These are phyloP conservation scores for Cryptoprocta ferox DNA, from an alignment of 2,797 vertebrate species.

Conservation along the genomic window DNA sequence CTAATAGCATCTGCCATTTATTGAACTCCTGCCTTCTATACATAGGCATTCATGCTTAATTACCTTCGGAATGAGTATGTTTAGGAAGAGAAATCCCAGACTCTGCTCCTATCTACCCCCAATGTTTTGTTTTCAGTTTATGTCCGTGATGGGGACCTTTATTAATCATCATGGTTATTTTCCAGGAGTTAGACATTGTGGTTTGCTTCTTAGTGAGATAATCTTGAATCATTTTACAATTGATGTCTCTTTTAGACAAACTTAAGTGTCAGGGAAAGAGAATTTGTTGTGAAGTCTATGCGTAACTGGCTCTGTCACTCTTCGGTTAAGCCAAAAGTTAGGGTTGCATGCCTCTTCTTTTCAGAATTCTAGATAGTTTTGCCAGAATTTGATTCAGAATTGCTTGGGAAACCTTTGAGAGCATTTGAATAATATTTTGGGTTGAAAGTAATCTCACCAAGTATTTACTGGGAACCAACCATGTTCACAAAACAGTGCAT, in stretches of 20 bases:
- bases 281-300: neutral
- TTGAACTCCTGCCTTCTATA: neutral
- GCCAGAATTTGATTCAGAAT: neutral
- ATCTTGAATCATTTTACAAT: slow-evolving; percentile 1
- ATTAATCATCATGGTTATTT: neutral
- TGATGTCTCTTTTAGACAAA: neutral
- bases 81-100: neutral
- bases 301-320: neutral
- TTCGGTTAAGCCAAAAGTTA: neutral
- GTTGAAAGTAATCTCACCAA: neutral
- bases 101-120: neutral
- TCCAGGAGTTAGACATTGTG: neutral
- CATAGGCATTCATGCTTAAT: neutral
- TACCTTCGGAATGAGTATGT: neutral
- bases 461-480: neutral
- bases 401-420: neutral
- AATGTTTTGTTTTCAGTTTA: slow-evolving; percentile 16
- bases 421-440: neutral
- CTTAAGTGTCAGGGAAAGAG: neutral
- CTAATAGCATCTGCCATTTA: neutral
- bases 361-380: neutral
- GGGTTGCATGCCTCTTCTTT: neutral
- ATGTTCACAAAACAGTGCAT: neutral
- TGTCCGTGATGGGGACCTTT: neutral
- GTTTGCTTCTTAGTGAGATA: neutral